phyloP scores from a whole-genome alignment of 2,113 vertebrate species.

The Poeciliopsis prolifica region DNA sequence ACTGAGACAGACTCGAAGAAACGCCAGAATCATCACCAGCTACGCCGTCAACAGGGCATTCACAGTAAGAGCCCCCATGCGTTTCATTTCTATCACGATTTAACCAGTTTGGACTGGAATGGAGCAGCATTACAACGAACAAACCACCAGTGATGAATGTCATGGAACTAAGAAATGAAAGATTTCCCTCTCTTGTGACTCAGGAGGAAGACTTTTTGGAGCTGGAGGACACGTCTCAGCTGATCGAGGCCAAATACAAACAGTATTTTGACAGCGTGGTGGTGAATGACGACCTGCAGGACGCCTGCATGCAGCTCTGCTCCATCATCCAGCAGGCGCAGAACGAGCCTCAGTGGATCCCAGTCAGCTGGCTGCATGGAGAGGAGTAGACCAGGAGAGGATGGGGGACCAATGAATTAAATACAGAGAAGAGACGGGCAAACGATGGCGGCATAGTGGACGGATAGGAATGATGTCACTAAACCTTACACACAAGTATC shows the following conservation, averaged over 20 bases:
- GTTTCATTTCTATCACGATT: background rate
- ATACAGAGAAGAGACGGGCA: background rate
- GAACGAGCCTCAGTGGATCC: slow-evolving; percentile 89
- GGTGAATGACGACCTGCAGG: slow-evolving; percentile 86
- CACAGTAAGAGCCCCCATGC: slow-evolving; percentile 75
- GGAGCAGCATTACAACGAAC: background rate
- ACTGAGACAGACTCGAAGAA: slow-evolving; percentile 85
- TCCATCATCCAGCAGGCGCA: slow-evolving; percentile 83
- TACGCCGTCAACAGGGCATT: slow-evolving; percentile 85
- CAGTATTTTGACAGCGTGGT: slow-evolving; percentile 89
- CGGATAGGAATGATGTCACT: background rate
- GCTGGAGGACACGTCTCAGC: slow-evolving; percentile 83
- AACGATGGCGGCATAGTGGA: too few relatives aligned
- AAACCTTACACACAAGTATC: background rate
- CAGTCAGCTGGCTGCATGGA: slow-evolving; percentile 84
- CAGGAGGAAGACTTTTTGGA: slow-evolving; percentile 93
- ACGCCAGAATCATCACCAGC: slow-evolving; percentile 82
- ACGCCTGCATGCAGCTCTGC: slow-evolving; percentile 82
- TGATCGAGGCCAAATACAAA: slow-evolving; percentile 86
- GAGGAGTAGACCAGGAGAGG: slow-evolving; percentile 23
- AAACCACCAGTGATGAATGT: background rate
- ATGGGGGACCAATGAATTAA: background rate
- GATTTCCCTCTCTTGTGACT: background rate
- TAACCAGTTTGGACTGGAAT: background rate
- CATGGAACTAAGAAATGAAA: background rate